Evolutionary conservation across 2,113 vertebrate species (phyloP).

Genomic region (Periophthalmodon schlosseri): DNA sequence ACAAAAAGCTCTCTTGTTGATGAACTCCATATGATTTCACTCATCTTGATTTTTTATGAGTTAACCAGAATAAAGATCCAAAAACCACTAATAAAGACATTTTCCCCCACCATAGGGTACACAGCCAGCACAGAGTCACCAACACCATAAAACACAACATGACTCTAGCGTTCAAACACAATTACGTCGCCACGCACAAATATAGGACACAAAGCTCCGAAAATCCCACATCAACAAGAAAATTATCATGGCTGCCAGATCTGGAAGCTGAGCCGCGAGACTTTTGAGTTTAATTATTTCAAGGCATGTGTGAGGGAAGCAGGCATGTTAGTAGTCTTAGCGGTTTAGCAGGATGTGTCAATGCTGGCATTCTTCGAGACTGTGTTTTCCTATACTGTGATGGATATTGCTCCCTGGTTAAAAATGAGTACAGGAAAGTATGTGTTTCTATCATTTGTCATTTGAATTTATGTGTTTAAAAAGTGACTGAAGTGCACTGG

Average conservation of each 20-base stretch:
- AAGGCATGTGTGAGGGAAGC: slow-evolving; percentile 40
- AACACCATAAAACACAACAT: slow-evolving; percentile 60
- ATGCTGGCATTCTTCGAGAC: slow-evolving; percentile 21
- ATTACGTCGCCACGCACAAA: slow-evolving; percentile 60
- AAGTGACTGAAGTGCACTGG: no score
- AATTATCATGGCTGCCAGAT: slow-evolving; percentile 45
- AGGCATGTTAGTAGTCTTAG: slow-evolving; percentile 32
- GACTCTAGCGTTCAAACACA: slow-evolving; percentile 49
- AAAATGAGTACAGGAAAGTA: no score
- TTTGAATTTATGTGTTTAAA: no score
- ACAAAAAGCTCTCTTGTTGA: slow-evolving; percentile 59
- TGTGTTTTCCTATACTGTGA: slow-evolving; percentile 9
- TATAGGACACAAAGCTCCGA: slow-evolving; percentile 54
- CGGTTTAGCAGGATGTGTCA: slow-evolving; percentile 41
- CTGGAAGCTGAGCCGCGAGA: slow-evolving; percentile 26
- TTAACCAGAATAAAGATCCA: slow-evolving; percentile 58
- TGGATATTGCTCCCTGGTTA: slow-evolving; percentile 7
- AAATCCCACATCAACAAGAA: slow-evolving; percentile 54
- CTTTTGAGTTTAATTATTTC: slow-evolving; percentile 51
- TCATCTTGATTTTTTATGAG: slow-evolving; percentile 64
- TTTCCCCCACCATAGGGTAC: slow-evolving; percentile 41
- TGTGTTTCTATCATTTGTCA: no score
- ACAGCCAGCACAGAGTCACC: slow-evolving; percentile 61
- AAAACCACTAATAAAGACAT: slow-evolving; percentile 67
- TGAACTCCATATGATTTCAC: slow-evolving; percentile 67